Evolutionary conservation across 2,797 vertebrate species (phyloP), one percentile per base, ranked within the genome.

Genomic region (Glyptemys insculpta): DNA sequence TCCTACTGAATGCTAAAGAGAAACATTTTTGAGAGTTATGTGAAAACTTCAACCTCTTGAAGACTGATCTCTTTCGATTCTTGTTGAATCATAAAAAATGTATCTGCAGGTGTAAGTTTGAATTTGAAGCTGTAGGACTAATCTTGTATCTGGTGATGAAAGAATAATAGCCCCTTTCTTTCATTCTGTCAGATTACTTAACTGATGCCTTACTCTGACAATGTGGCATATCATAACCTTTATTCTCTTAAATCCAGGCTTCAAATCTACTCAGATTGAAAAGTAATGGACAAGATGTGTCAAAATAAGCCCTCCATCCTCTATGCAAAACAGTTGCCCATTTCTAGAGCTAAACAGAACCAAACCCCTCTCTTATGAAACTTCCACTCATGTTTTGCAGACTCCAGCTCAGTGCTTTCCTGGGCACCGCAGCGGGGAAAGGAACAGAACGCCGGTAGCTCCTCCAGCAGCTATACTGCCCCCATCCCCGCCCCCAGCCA

Each of bases 241-340:
- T 84, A 12, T 89, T 89, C 87, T 87, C 14, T 85, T 88, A 68
- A 5, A 57, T 87, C 93, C 83, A 87, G 3, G 10, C 49, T 86
- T 53, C 23, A 72, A 4, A 49, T 62, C 54, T 19, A 57, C 49
- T 54, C 85, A 18, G 14, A 21, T 49, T 89, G 79, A 84, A 92
- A 93, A 93, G 4, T 9, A 15, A 52, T 76, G 74, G 6, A 49
- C 5, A 6, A 47, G 25, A 47, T 14, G 27, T 88, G 5, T 41
- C 25, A 31, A 92, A 82, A 49, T 54, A 72, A 86, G 31, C 0
- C 34, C 3, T 53, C 37, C 91, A 76, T 85, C 86, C 88, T 34
- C 11, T 6, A 12, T 83, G 90, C 74, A 25, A 8, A 50, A 10
- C 25, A 86, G 23, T 31, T 91, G 3, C 6, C 4, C 4, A 57